Evolutionary conservation across 2,113 vertebrate genomes (phyloP).

Genomic region (Bubo bubo): DNA sequence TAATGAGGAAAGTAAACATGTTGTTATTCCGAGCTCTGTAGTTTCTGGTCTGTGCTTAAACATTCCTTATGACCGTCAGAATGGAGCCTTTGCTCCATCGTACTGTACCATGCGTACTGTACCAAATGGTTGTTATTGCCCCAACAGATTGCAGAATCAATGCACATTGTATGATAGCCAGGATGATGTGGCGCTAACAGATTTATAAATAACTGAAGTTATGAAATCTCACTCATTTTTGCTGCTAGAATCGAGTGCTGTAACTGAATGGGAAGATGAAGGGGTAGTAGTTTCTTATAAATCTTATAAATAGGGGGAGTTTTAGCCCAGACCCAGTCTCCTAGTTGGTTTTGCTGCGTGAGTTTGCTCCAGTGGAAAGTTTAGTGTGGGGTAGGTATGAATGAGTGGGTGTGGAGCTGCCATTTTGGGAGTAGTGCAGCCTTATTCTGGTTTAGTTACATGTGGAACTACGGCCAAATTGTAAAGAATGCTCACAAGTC

Average conservation of each 20-base stretch:
- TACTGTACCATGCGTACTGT: not conserved
- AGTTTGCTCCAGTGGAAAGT: not conserved
- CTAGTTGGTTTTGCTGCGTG: not conserved
- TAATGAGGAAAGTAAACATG: not conserved
- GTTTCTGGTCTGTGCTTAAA: not conserved
- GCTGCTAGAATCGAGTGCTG: not conserved
- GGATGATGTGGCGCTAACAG: not conserved
- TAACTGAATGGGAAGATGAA: not conserved
- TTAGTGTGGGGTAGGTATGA: not conserved
- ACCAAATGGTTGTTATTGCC: not conserved
- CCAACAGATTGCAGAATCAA: not conserved
- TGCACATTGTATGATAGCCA: not conserved
- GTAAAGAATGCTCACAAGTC: not conserved
- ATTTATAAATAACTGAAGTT: not conserved
- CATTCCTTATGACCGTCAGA: not conserved
- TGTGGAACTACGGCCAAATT: not conserved
- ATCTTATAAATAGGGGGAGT: not conserved
- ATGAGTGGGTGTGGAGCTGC: not conserved
- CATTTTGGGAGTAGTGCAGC: not conserved
- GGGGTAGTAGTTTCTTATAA: not conserved
- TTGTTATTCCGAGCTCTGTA: accelerated
- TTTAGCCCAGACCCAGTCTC: not conserved
- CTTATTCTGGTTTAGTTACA: not conserved
- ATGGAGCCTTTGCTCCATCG: not conserved
- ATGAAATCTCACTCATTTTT: not conserved